Base-by-base conservation (phyloP, 1,140 invertebrate species). In the Chrysoperla carnea region DNA sequence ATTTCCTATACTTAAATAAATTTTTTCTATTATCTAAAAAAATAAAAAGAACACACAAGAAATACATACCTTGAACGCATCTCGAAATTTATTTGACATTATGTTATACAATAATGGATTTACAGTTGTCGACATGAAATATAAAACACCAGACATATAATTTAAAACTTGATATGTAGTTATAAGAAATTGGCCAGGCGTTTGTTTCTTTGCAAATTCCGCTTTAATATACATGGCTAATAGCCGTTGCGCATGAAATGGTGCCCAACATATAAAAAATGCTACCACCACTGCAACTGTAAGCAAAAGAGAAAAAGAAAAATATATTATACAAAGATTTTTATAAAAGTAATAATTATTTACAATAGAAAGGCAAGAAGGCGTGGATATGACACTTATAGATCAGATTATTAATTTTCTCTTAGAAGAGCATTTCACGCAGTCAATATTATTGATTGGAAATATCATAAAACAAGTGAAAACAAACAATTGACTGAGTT, bases 181-280 rank as follows among this genome's bases (percentile, higher is more conserved):
- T 2, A 4, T 6, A 4, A 33, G n/a, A 33, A 33, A 11, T 33
- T 2, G 2, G 31, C n/a, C 31, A 4, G 31, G 31, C 11, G 11
- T 11, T 43, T 58, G 56, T 4, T 45, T 47, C 43, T 58, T 52
- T n/a, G 38, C 39, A 5, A 56, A 56, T 15, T 39, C 45, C n/a
- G 50, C 39, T 9, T n/a, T 58, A 38, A 41, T 84, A 83, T 6
- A 83, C 74, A 23, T n/a, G 1, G 79, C 80, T 15, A 84, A 66
- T 6, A 90, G 60, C 8, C 85, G 66, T 54, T 96, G 91, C 0
- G 84, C 78, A 56, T 95, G 90, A 60, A 93, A 94, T 4, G 91
- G 90, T 1, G 87, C 86, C 87, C 89, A 96, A 62, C 89, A 94
- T 11, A 92, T 69, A 63, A 94, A 93, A 61, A 96, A 96, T 1